Conservation (phyloP, 1,140 invertebrate species). For the Trachymyrmex septentrionalis region DNA sequence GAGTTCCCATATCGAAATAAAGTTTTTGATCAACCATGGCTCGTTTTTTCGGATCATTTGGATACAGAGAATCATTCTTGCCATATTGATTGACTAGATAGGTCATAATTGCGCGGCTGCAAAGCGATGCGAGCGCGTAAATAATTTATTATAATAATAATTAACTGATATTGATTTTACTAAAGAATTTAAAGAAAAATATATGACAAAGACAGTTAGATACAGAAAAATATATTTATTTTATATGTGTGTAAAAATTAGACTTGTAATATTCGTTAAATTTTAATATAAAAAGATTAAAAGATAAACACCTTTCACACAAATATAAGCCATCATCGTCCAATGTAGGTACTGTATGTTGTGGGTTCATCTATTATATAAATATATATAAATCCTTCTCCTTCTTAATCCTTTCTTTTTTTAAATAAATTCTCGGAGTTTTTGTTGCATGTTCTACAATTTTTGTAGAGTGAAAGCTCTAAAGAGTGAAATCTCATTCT, state of each 20-base stretch:
- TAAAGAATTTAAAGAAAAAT: not conserved
- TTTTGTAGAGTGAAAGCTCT: no score
- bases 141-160: not conserved
- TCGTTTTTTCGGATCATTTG: conserved; percentile 89
- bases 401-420: no score
- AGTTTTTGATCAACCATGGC: conserved; percentile 91
- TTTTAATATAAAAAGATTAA: not conserved
- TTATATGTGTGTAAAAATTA: not conserved
- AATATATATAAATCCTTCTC: no score
- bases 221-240: not conserved
- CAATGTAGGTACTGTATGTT: conserved; percentile 90
- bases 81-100: conserved; percentile 92
- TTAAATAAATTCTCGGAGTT: no score
- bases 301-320: conserved; percentile 88
- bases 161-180: not conserved
- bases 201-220: not conserved
- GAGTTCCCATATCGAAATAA: conserved; percentile 91
- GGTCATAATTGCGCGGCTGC: conserved; percentile 90
- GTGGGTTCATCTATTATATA: conserved; percentile 87
- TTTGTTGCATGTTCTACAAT: no score
- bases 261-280: not conserved
- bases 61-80: conserved; percentile 90
- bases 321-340: conserved; percentile 90
- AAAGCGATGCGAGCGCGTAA: not conserved
- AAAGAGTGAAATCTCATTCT: no score